Base-by-base conservation (phyloP, 2,113 vertebrate genomes). In the Tringa solitaria region DNA sequence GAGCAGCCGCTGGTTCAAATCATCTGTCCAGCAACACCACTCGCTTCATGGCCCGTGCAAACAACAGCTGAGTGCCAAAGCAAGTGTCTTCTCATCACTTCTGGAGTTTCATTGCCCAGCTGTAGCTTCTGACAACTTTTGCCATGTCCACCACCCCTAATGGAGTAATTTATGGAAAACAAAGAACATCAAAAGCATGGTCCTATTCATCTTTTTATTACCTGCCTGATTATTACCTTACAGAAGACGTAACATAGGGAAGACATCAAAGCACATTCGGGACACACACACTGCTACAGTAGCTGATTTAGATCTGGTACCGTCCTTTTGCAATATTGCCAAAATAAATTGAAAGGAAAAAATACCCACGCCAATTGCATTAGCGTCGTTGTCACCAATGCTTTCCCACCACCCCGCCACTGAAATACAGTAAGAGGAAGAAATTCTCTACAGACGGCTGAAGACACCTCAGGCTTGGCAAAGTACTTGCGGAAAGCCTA, bases 1-100 rank as follows among this genome's bases (percentile, higher is more conserved):
- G 21, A 92, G 88, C 87, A 87, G 84, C 43, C 67, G 37, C 94
- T 88, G 92, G 89, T 82, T 89, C 92, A 89, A 84, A 95, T 95
- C 96, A 96, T 95, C 95, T 80, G 77, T 92, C 80, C 93, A 70
- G 82, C 61, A 69, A 24, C 73, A 48, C 33, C 12, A 5, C 43
- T 73, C 6, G 8, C 78, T 65, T 7, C 5, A 26, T 69, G n/a
- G 82, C 3, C 80, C 67, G 65, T 75, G 83, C 78, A 83, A 68
- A 63, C 53, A 50, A 45, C 43, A 68, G 78, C 51, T 0, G 3
- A 28, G 33, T 26, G 41, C 63, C 18, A 15, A n/a, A 77, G 68
- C 5, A 4, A 68, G 46, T 0, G 57, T 7, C 37, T 61, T 13
- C 54, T 57, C 83, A 14, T 23, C 48, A 30, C 33, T 56, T 15